phyloP scores from a whole-genome alignment of 37 sponge, comb jelly and placozoan genomes.

The Agelas oroides region DNA sequence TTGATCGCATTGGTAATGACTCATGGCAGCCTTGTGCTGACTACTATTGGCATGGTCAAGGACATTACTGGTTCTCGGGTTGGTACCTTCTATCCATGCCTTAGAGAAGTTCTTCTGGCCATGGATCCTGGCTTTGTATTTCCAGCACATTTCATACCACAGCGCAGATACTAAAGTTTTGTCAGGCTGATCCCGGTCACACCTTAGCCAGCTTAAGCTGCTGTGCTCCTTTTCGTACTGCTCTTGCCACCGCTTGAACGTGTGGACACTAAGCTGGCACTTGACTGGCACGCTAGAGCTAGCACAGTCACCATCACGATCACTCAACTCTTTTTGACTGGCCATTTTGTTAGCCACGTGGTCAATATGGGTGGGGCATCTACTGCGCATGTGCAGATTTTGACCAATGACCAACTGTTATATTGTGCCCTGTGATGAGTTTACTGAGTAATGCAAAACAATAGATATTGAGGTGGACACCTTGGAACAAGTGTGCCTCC shows the following conservation, averaged over 20 bases:
- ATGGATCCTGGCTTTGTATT: conserved; percentile 38
- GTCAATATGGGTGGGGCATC: too few relatives aligned
- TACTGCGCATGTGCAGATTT: too few relatives aligned
- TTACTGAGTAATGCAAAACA: too few relatives aligned
- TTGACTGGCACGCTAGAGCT: too few relatives aligned
- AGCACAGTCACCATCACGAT: too few relatives aligned
- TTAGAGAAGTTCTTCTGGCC: conserved; percentile 54
- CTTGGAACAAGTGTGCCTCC: too few relatives aligned
- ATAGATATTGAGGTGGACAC: too few relatives aligned
- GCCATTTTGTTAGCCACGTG: too few relatives aligned
- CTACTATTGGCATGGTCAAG: conserved; percentile 64
- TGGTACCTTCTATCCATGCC: conserved; percentile 65
- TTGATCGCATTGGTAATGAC: not conserved
- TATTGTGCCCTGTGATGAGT: too few relatives aligned
- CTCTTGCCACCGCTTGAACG: conserved; percentile 64
- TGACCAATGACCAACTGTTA: too few relatives aligned
- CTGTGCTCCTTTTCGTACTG: conserved; percentile 38
- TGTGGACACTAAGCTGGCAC: conserved; percentile 41
- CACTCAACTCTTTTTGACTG: too few relatives aligned
- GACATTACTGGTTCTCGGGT: conserved; percentile 70
- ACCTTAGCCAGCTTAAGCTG: conserved; percentile 53
- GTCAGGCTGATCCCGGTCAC: conserved; percentile 26
- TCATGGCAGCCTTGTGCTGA: conserved; percentile 60
- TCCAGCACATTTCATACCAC: conserved; percentile 62
- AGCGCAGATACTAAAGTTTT: conserved; percentile 20